phyloP scores from a whole-genome alignment of 2,797 vertebrate species.

The Manis crassicaudata region DNA sequence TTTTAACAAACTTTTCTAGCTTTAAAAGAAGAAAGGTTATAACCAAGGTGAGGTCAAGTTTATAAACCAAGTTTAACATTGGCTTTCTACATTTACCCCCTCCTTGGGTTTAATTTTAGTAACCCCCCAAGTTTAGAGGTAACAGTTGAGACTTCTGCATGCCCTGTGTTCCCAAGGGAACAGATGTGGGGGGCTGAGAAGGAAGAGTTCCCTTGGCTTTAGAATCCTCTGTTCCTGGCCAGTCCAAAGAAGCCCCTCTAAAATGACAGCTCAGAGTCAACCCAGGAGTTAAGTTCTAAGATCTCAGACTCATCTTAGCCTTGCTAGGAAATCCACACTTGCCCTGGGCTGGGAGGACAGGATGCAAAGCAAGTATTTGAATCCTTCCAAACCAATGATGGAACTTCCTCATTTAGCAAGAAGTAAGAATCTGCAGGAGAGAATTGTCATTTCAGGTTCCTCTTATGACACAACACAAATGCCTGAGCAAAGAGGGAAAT shows the following conservation, averaged over 20 bases:
- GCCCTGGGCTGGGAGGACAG: background rate
- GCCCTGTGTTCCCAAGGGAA: background rate
- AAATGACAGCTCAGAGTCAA: background rate
- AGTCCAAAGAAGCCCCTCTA: background rate
- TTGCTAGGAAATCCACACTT: background rate
- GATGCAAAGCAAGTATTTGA: background rate
- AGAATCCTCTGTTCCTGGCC: background rate
- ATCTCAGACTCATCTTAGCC: background rate
- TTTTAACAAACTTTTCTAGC: conserved; percentile 55
- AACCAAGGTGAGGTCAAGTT: background rate
- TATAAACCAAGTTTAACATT: conserved; percentile 27
- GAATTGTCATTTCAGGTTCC: conserved; percentile 56
- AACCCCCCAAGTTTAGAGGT: background rate
- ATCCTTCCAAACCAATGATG: background rate
- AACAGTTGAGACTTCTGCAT: background rate
- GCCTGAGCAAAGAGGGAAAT: background rate
- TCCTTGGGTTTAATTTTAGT: background rate
- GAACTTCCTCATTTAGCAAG: conserved; percentile 13
- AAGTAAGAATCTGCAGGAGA: conserved; percentile 36
- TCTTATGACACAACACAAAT: background rate
- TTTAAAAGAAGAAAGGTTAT: conserved; percentile 17
- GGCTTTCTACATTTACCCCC: conserved; percentile 13
- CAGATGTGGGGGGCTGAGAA: background rate
- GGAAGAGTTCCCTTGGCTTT: background rate
- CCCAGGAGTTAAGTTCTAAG: background rate